phyloP scores from a whole-genome alignment of 2,113 vertebrate genomes.

The Thermophis baileyi region DNA sequence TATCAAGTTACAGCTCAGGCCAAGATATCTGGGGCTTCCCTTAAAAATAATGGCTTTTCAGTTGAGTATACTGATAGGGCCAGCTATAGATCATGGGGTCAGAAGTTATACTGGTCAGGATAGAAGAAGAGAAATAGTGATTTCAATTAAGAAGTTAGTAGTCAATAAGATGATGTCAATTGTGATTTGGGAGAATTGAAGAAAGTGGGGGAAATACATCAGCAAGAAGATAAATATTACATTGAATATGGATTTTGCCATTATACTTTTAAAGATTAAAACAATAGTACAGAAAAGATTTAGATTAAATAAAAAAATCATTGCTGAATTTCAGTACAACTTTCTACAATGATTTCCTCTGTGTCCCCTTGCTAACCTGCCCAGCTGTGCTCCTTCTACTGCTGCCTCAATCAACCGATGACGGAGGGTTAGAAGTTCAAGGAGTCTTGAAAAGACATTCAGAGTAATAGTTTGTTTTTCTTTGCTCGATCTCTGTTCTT shows the following conservation, averaged over 20 bases:
- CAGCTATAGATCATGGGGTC: neutral
- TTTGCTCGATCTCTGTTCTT: constrained; percentile 52
- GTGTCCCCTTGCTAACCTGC: constrained; percentile 46
- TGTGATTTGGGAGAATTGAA: neutral
- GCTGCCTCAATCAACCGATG: constrained; percentile 65
- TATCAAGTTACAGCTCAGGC: neutral
- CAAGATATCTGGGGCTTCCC: no score
- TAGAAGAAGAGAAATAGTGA: neutral
- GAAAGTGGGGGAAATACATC: neutral
- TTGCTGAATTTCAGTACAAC: neutral
- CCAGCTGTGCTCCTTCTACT: constrained; percentile 58
- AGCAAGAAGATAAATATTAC: neutral
- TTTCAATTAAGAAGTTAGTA: neutral
- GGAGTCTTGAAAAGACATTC: constrained; percentile 66
- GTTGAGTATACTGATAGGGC: no score
- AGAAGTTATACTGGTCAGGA: neutral
- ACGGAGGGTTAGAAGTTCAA: constrained; percentile 69
- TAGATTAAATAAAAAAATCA: neutral
- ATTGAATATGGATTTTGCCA: neutral
- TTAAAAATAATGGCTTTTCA: neutral
- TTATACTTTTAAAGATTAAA: neutral
- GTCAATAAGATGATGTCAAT: neutral
- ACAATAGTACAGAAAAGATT: neutral
- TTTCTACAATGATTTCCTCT: neutral
- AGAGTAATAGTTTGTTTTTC: constrained; percentile 56